Evolutionary conservation across 2,888 invertebrate genomes (phyloP).

Genomic region (Lymantria dispar): DNA sequence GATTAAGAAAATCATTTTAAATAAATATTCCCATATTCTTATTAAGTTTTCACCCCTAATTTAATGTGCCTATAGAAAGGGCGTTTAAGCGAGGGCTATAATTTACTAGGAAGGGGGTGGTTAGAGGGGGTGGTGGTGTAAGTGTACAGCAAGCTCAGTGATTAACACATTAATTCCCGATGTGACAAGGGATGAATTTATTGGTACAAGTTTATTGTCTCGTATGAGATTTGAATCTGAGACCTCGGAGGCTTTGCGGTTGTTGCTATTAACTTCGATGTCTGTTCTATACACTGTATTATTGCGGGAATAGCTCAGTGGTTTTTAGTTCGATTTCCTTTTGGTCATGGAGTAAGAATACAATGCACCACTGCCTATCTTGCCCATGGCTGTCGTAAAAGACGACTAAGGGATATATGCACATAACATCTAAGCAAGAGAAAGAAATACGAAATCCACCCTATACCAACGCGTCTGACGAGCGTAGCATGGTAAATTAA

Average conservation of each 20-base stretch:
- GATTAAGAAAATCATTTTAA: too few relatives aligned
- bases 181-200: conserved; percentile 6
- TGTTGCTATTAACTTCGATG: not conserved
- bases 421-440: too few relatives aligned
- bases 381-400: too few relatives aligned
- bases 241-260: not conserved
- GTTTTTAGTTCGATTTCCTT: too few relatives aligned
- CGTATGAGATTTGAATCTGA: conserved; percentile 1
- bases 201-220: not conserved
- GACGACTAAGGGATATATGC: too few relatives aligned
- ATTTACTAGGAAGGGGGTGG: not conserved
- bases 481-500: too few relatives aligned
- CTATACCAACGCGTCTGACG: too few relatives aligned
- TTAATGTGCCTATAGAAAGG: not conserved
- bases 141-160: not conserved
- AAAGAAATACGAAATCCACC: too few relatives aligned
- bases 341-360: too few relatives aligned
- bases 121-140: not conserved
- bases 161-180: conserved; percentile 2
- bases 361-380: too few relatives aligned
- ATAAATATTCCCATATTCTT: too few relatives aligned
- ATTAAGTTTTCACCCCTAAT: not conserved
- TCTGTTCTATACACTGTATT: not conserved
- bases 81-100: not conserved
- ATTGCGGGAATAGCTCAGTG: not conserved